These are phyloP conservation scores for Coracias cyanogaster DNA, from an alignment of 2,797 vertebrate species.

Conservation along the genomic window DNA sequence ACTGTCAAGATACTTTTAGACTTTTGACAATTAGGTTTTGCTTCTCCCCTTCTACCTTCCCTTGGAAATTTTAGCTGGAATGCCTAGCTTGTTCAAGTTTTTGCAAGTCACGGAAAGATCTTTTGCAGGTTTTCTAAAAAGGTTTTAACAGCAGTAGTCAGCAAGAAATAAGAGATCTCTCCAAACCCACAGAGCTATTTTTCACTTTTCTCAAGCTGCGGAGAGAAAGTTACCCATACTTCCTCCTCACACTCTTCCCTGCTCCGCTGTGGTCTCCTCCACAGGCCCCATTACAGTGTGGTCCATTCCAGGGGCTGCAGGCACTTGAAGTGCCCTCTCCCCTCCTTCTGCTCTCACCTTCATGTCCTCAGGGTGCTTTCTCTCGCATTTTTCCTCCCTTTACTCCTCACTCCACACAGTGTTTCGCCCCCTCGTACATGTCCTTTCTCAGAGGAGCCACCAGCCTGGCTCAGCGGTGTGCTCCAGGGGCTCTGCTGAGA, in stretches of 20 bases:
- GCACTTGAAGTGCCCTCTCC: background rate
- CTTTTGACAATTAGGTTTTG: background rate
- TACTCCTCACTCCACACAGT: background rate
- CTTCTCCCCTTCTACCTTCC: background rate
- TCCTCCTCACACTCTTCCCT: background rate
- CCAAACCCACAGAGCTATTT: background rate
- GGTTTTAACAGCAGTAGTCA: background rate
- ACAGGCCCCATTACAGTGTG: background rate
- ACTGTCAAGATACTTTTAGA: background rate
- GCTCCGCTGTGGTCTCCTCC: background rate
- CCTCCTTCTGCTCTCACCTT: background rate
- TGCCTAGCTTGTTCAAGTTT: background rate
- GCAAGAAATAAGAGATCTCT: background rate
- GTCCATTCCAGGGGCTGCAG: rapidly evolving
- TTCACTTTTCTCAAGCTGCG: background rate
- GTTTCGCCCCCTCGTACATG: rapidly evolving
- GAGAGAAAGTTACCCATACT: background rate
- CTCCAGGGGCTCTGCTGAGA: rapidly evolving
- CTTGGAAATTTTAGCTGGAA: background rate
- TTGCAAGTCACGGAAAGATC: background rate
- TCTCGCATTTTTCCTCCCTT: background rate
- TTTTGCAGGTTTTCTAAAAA: background rate
- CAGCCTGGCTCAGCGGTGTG: background rate
- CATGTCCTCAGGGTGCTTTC: rapidly evolving
- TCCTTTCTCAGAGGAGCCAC: background rate